Evolutionary conservation across 1,140 invertebrate genomes (phyloP).

Genomic region (Leptinotarsa lineolata): DNA sequence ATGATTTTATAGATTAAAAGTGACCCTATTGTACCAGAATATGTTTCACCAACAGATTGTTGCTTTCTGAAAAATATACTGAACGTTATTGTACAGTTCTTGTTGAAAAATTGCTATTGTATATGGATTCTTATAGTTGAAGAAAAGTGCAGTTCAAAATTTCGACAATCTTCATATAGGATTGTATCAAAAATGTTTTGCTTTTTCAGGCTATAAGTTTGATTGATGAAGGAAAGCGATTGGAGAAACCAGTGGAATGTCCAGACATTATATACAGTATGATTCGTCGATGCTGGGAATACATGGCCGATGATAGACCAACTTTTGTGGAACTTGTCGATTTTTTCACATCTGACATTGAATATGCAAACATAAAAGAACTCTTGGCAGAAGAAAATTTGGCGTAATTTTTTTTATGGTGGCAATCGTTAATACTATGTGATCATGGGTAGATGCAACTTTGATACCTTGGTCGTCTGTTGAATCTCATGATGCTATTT

Average conservation of each 20-base stretch:
- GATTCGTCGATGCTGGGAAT: constrained; percentile 90
- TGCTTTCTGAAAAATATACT: no score
- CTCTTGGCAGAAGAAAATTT: constrained; percentile 38
- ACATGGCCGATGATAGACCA: constrained; percentile 75
- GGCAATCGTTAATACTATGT: constrained; percentile 6
- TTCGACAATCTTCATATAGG: no score
- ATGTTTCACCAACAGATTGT: no score
- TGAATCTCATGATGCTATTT: neutral
- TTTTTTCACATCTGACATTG: constrained; percentile 73
- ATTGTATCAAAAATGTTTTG: no score
- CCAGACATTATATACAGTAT: constrained; percentile 83
- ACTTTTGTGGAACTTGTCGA: constrained; percentile 80
- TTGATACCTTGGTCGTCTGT: neutral
- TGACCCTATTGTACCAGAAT: no score
- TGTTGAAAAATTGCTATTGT: no score
- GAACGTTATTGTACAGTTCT: no score
- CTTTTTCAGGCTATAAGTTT: constrained; percentile 76
- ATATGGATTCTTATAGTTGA: no score
- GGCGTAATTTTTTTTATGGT: constrained; percentile 23
- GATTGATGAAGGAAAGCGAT: constrained; percentile 74
- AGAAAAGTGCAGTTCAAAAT: no score
- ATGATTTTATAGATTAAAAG: no score
- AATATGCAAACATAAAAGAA: constrained; percentile 68
- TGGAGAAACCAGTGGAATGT: constrained; percentile 79
- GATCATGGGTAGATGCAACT: neutral